These are phyloP conservation scores for Hydroisotoma schaefferi DNA, from an alignment of 2,888 invertebrate species.

Conservation along the genomic window DNA sequence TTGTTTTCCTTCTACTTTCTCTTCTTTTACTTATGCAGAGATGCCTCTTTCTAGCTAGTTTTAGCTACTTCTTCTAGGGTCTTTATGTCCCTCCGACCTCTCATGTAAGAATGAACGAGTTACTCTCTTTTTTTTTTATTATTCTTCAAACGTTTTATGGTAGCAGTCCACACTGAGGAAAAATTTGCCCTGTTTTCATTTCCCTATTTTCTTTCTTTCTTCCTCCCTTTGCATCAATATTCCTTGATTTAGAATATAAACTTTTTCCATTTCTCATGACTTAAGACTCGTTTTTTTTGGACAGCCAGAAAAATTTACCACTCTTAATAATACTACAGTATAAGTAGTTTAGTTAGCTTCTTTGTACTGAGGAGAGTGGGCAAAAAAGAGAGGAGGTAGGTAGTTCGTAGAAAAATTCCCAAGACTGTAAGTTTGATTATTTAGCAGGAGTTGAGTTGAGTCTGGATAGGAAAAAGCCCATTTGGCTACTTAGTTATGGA, in stretches of 20 bases:
- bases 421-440: constrained; percentile 35
- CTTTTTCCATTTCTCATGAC: constrained; percentile 43
- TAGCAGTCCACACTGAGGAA: constrained; percentile 37
- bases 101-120: constrained; percentile 31
- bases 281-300: constrained; percentile 21
- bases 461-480: constrained; percentile 16
- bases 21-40: no score
- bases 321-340: no score
- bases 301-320: no score
- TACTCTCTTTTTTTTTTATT: constrained; percentile 45
- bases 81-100: constrained; percentile 20
- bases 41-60: no score
- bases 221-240: constrained; percentile 41
- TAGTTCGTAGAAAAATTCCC: constrained; percentile 2
- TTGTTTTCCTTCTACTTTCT: constrained; percentile 33
- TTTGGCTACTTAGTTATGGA: constrained; percentile 26
- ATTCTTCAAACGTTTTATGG: constrained; percentile 47
- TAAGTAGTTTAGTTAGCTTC: no score
- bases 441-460: no score
- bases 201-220: constrained; percentile 23
- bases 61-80: constrained; percentile 15
- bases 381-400: constrained; percentile 11
- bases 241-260: constrained; percentile 45
- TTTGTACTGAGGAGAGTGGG: constrained; percentile 3
- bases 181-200: constrained; percentile 43